Percentiles rank a stretch among this genome's conserved stretches.
Conservation (phyloP, 2,797 vertebrate genomes). For the Anguilla pacifica region DNA sequence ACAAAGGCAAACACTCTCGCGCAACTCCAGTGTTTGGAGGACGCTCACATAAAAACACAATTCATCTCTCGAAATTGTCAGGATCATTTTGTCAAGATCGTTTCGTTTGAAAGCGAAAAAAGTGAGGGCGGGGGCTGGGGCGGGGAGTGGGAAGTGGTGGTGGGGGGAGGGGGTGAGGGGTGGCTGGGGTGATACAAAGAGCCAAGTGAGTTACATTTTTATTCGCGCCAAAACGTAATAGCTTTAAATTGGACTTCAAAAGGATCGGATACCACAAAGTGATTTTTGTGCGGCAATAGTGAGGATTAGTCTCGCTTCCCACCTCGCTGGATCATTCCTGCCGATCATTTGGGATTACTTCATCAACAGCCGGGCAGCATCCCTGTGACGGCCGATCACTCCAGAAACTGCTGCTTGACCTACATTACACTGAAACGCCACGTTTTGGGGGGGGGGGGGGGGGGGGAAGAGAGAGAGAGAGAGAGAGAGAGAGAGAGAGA, state of each 20-base stretch:
- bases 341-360: background rate
- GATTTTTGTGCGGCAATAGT: background rate
- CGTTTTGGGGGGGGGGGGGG: background rate
- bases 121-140: background rate
- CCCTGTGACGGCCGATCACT: background rate
- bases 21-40: background rate
- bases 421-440: background rate
- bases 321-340: background rate
- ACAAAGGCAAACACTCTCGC: background rate
- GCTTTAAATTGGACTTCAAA: background rate
- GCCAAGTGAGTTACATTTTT: background rate
- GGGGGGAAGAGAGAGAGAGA: too few species aligned
- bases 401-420: background rate
- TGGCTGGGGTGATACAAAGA: background rate
- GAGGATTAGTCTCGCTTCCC: background rate
- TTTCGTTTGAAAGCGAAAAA: background rate
- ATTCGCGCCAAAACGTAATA: background rate
- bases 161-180: background rate
- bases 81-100: background rate
- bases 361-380: background rate
- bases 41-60: background rate
- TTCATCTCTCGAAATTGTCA: background rate
- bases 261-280: background rate
- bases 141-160: background rate
- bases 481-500: too few species aligned